These are phyloP conservation scores for Squalus acanthias DNA, from an alignment of 2,797 vertebrate species.

Conservation along the genomic window DNA sequence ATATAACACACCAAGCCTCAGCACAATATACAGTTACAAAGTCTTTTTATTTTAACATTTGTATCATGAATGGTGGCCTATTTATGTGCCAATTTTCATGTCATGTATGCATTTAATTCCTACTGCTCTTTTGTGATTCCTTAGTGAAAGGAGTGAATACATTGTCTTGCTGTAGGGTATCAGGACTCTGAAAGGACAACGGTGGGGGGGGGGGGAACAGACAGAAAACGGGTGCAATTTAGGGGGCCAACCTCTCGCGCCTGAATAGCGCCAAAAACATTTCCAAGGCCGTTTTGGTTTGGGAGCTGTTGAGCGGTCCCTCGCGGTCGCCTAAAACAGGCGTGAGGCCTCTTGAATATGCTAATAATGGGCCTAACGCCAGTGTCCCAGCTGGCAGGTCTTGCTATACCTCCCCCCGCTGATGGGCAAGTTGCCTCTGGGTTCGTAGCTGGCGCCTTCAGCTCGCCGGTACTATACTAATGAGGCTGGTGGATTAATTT, in stretches of 20 bases:
- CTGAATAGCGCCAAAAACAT: background rate
- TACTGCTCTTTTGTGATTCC: background rate
- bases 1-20: background rate
- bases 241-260: background rate
- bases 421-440: background rate
- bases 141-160: background rate
- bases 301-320: background rate
- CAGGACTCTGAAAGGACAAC: background rate
- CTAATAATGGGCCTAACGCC: background rate
- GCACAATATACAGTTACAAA: background rate
- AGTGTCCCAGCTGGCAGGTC: background rate
- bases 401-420: background rate
- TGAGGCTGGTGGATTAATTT: background rate
- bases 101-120: background rate
- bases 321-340: too few relatives aligned
- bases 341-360: background rate
- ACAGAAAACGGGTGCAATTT: background rate
- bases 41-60: background rate
- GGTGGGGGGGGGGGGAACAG: background rate
- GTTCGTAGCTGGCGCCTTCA: background rate
- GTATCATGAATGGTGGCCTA: background rate
- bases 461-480: background rate
- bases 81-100: background rate
- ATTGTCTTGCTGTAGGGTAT: background rate
- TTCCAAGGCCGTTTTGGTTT: background rate